Conservation (phyloP, 2,797 vertebrate genomes). For the Pogoniulus pusillus region DNA sequence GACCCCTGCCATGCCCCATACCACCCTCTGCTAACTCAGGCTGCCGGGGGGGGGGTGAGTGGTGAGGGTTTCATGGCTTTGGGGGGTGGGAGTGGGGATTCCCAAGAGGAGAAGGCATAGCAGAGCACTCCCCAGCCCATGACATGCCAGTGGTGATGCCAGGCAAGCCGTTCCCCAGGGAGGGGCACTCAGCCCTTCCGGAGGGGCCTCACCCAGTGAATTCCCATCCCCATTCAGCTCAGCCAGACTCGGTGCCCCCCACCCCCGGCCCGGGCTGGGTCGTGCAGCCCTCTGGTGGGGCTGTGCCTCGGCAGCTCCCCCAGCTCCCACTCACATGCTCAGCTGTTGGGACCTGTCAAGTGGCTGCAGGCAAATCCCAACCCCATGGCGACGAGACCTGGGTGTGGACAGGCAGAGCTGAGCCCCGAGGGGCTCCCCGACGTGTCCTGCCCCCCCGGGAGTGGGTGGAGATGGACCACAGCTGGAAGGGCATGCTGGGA, state of each 20-base stretch:
- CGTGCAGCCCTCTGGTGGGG: not conserved
- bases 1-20: not conserved
- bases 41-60: rapidly evolving
- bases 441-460: not conserved
- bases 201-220: not conserved
- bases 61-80: not conserved
- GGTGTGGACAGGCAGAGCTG: not conserved
- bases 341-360: conserved; percentile 84
- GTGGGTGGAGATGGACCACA: not conserved
- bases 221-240: not conserved
- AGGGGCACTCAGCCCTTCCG: not conserved
- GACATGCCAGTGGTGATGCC: not conserved
- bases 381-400: rapidly evolving
- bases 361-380: not conserved
- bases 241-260: not conserved
- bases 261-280: too few species aligned
- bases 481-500: rapidly evolving
- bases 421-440: rapidly evolving
- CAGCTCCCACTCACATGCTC: conserved; percentile 77
- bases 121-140: not conserved
- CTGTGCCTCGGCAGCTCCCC: conserved; percentile 75
- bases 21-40: rapidly evolving
- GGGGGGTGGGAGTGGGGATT: not conserved
- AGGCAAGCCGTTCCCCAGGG: not conserved
- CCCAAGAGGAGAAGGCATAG: not conserved